Base-by-base conservation (phyloP, 2,888 invertebrate genomes). In the Vandiemenella viatica region DNA sequence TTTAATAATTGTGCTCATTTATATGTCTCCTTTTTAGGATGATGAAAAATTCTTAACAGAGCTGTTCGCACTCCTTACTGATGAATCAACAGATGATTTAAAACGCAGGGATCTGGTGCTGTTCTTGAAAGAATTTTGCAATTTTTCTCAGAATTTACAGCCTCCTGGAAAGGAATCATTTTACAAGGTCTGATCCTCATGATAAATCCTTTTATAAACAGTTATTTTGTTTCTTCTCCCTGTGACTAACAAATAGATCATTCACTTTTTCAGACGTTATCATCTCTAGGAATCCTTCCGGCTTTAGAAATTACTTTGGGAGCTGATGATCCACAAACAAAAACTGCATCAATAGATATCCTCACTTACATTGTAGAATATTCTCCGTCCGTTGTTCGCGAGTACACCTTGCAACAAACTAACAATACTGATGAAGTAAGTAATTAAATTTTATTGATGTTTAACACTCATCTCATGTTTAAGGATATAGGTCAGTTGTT, bases 51-150 rank as follows among this genome's bases (percentile, higher is more conserved):
- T 97, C 72, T 76, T 99, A 64, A 82, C 85, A 48, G 93, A 95
- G 68, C 74, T 99, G 59, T 97, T 99, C 72, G 81, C 85, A 53
- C 80, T 92, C 68, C 76, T 99, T 60, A 90, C 86, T 58, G 90
- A 92, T 66, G 83, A 88, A 61, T 80, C 81, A 59, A 92, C 92
- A 40, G 77, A 83, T 20, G 82, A 91, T 58, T 67, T 74, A 13
- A 88, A 91, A 65, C 76, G 96, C 61, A 77, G 91, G 62, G 98
- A 99, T 69, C 78, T 96, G 63, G 90, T 96, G 56, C 73, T 95
- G 61, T 99, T 99, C 74, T 76, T 99, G 58, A 97, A 96, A 67
- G 99, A 99, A 69, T 96, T 96, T 72, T 97, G 97, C 73, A 92
- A 91, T 68, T 96, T 96, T 75, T 95, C 97, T 58, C 96, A 97